A percentile compares a stretch with the other conserved stretches of the same genome.
These are phyloP conservation scores for Proterorhinus semilunaris DNA, from an alignment of 2,113 vertebrate species.

Conservation along the genomic window DNA sequence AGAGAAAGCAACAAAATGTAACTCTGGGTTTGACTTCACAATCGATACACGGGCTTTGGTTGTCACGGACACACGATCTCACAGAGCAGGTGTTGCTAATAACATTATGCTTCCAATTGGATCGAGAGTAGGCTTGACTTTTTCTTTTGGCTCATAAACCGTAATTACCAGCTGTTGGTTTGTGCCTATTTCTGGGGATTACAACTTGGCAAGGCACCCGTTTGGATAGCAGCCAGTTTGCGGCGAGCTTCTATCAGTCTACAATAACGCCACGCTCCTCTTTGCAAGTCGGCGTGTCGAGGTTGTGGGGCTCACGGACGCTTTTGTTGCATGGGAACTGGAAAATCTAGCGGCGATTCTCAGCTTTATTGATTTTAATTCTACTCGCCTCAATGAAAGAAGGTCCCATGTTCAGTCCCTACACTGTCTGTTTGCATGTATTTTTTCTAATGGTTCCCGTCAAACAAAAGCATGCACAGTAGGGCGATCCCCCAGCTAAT, in stretches of 20 bases:
- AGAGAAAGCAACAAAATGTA: not conserved
- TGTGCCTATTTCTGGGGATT: not conserved
- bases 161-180: constrained; percentile 7
- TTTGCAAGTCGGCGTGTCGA: not conserved
- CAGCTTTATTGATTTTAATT: not conserved
- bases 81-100: constrained; percentile 3
- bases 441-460: too few species aligned
- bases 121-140: not conserved
- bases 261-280: not conserved
- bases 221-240: not conserved
- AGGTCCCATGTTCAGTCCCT: not conserved
- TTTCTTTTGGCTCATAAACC: not conserved
- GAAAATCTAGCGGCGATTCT: not conserved
- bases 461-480: too few species aligned
- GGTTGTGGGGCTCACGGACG: not conserved
- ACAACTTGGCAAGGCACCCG: not conserved
- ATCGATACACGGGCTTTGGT: not conserved
- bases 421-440: too few species aligned
- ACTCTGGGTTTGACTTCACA: not conserved
- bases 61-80: constrained; percentile 7
- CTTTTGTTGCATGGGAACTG: constrained; percentile 1
- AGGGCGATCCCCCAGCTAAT: too few species aligned
- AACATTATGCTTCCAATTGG: constrained; percentile 2
- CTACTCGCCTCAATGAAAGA: too few species aligned
- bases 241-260: not conserved